Evolutionary conservation across 2,113 vertebrate genomes (phyloP).

Genomic region (Edolisoma coerulescens): DNA sequence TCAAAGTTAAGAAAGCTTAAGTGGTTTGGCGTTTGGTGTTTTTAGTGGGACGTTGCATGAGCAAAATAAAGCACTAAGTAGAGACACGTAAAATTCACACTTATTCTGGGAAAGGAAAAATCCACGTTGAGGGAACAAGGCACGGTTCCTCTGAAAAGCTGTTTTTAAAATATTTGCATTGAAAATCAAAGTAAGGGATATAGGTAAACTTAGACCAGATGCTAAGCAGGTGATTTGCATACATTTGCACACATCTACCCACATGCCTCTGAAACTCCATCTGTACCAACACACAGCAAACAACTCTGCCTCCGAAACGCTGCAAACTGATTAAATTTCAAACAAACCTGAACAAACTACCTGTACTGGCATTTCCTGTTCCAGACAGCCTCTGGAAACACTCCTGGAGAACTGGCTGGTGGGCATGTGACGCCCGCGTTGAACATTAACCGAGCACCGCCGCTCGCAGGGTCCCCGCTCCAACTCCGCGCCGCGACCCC

Average conservation of each 20-base stretch:
- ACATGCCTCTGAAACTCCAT: background rate
- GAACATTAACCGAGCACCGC: slow-evolving; percentile 47
- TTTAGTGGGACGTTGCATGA: background rate
- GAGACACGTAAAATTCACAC: background rate
- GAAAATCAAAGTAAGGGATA: background rate
- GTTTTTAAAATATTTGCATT: background rate
- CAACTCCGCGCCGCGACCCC: background rate
- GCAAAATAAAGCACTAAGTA: background rate
- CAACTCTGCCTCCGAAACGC: background rate
- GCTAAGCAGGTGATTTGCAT: background rate
- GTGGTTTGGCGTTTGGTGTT: background rate
- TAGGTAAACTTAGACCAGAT: background rate
- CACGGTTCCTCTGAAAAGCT: background rate
- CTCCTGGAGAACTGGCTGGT: background rate
- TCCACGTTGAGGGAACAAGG: rapidly evolving
- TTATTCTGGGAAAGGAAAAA: background rate
- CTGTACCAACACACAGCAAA: background rate
- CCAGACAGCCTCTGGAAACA: background rate
- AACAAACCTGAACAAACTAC: background rate
- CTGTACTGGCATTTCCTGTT: slow-evolving; percentile 67
- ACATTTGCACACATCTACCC: background rate
- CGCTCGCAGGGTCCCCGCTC: background rate
- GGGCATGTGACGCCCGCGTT: background rate
- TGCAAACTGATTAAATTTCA: background rate
- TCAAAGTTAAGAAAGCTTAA: background rate